These are phyloP conservation scores for Dryococelus australis DNA, from an alignment of 2,888 invertebrate genomes.

Conservation along the genomic window DNA sequence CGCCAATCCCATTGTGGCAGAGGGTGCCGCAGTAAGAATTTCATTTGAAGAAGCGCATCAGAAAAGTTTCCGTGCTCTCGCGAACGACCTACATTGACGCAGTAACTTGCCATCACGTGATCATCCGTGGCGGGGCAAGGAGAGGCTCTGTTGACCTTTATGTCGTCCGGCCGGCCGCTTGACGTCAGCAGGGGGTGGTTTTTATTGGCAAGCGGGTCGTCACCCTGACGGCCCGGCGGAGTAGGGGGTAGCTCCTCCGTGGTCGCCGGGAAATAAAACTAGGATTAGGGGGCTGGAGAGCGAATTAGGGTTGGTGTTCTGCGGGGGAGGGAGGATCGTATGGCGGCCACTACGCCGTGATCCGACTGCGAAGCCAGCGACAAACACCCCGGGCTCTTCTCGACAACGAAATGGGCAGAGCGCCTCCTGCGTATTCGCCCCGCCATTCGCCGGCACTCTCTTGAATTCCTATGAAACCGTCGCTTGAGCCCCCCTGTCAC, in stretches of 20 bases:
- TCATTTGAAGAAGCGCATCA: too few relatives aligned
- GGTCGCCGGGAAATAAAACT: neutral
- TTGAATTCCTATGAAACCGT: too few relatives aligned
- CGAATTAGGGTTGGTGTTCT: neutral
- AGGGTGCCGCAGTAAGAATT: too few relatives aligned
- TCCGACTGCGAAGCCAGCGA: neutral
- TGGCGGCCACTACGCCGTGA: neutral
- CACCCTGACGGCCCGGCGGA: neutral
- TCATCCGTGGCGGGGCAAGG: neutral
- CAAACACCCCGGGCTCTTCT: too few relatives aligned
- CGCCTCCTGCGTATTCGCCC: too few relatives aligned
- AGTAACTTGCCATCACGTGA: too few relatives aligned
- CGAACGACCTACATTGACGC: too few relatives aligned
- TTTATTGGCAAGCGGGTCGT: neutral
- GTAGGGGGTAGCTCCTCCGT: neutral
- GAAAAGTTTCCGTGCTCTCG: too few relatives aligned
- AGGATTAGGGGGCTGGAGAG: neutral
- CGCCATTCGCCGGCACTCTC: too few relatives aligned
- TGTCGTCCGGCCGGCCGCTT: neutral
- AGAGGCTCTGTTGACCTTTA: neutral
- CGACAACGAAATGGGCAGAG: too few relatives aligned
- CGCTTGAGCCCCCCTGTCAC: too few relatives aligned
- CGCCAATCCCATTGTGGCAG: too few relatives aligned
- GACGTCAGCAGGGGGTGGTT: neutral
- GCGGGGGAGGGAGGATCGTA: neutral